Percentiles rank a stretch among this genome's conserved stretches.
phyloP scores from a whole-genome alignment of 2,888 invertebrate species.

The Minunthozetes semirufus region DNA sequence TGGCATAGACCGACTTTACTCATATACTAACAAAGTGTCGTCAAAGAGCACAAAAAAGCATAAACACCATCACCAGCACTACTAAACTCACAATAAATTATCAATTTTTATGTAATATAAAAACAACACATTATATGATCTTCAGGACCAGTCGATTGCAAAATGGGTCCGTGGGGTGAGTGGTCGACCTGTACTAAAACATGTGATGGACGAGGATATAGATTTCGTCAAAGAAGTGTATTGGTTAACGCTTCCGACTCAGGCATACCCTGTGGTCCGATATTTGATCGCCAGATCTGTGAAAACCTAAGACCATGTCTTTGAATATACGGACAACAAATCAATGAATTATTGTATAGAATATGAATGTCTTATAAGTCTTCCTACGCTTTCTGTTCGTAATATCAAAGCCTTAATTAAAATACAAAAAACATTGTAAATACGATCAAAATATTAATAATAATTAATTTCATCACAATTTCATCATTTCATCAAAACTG shows the following conservation, averaged over 20 bases:
- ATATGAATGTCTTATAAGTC: constrained; percentile 23
- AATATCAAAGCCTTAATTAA: constrained; percentile 22
- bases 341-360: not conserved
- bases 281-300: constrained; percentile 33
- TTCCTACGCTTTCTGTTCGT: not conserved
- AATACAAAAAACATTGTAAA: not conserved
- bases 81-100: constrained; percentile 10
- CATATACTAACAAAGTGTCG: constrained; percentile 16
- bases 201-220: constrained; percentile 54
- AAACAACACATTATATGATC: not conserved
- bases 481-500: too few relatives aligned
- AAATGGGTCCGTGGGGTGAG: constrained; percentile 38
- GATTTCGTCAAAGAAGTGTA: constrained; percentile 59
- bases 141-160: constrained; percentile 36
- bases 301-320: constrained; percentile 19
- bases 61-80: constrained; percentile 31
- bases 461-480: too few relatives aligned
- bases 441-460: not conserved
- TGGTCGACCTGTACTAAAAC: constrained; percentile 38
- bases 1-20: constrained; percentile 1
- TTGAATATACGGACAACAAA: not conserved
- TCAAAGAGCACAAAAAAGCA: constrained; percentile 29
- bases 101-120: not conserved
- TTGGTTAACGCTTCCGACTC: constrained; percentile 58
- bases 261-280: constrained; percentile 57